Conservation (phyloP, 2,888 invertebrate species). For the Crossocerus cetratus region DNA sequence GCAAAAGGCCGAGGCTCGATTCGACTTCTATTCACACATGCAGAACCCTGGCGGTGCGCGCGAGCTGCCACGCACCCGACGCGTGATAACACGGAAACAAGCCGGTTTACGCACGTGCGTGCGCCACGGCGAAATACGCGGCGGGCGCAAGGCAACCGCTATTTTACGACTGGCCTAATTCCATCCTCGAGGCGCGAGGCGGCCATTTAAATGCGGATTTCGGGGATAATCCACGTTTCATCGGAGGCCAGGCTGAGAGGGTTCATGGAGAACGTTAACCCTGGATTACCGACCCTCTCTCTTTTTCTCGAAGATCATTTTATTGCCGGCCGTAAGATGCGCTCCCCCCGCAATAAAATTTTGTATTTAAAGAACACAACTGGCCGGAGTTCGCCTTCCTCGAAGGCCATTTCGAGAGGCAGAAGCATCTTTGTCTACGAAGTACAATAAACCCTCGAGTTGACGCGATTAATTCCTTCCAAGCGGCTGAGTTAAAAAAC, state of each 20-base stretch:
- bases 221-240: conserved; percentile 1
- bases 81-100: conserved; percentile 44
- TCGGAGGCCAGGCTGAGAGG: too few species aligned
- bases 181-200: conserved; percentile 3
- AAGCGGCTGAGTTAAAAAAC: too few species aligned
- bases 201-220: conserved; percentile 18
- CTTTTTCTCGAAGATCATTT: too few species aligned
- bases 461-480: too few species aligned
- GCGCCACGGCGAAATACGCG: conserved; percentile 7
- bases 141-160: conserved; percentile 29
- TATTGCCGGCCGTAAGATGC: too few species aligned
- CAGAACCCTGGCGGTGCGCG: neutral
- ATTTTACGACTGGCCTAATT: conserved; percentile 45
- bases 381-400: too few species aligned
- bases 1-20: neutral
- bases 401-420: too few species aligned
- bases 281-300: neutral
- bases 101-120: conserved; percentile 39
- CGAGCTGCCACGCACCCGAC: conserved; percentile 35
- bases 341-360: too few species aligned
- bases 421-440: too few species aligned
- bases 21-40: neutral
- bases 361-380: too few species aligned
- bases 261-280: conserved; percentile 7
- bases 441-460: too few species aligned